A percentile compares a stretch with the other conserved stretches of the same genome.
Evolutionary conservation across 2,888 invertebrate genomes (phyloP).

Genomic region (Geotrupes spiniger): DNA sequence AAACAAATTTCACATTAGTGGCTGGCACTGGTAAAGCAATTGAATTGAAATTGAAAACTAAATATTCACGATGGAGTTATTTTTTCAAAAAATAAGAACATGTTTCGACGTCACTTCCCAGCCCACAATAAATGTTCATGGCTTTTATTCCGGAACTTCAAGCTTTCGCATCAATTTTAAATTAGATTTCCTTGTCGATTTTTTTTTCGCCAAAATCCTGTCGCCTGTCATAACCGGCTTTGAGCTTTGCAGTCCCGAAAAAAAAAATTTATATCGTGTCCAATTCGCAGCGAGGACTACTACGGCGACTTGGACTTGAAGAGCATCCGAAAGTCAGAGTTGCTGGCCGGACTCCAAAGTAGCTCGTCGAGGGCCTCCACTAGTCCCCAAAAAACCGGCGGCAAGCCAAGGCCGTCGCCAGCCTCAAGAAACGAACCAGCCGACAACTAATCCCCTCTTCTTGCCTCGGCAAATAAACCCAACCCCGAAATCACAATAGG

Average conservation of each 20-base stretch:
- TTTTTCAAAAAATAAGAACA: too few species aligned
- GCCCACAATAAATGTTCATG: too few species aligned
- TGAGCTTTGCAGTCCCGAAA: not conserved
- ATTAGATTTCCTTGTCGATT: too few species aligned
- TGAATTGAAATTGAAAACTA: too few species aligned
- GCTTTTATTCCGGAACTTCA: too few species aligned
- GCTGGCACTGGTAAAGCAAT: too few species aligned
- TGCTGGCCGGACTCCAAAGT: slow-evolving; percentile 74
- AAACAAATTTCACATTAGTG: too few species aligned
- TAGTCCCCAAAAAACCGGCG: slow-evolving; percentile 51
- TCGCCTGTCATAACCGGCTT: too few species aligned
- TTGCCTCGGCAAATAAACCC: slow-evolving; percentile 20
- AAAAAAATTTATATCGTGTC: slow-evolving; percentile 8
- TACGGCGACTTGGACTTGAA: slow-evolving; percentile 94
- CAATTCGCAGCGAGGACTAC: slow-evolving; percentile 88
- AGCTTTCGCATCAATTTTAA: too few species aligned
- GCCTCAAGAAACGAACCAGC: slow-evolving; percentile 46
- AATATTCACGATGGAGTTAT: too few species aligned
- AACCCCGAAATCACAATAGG: slow-evolving; percentile 16
- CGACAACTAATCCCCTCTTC: slow-evolving; percentile 36
- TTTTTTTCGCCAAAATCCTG: too few species aligned
- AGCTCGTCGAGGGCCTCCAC: slow-evolving; percentile 56
- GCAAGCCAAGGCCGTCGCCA: slow-evolving; percentile 50
- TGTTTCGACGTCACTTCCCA: too few species aligned
- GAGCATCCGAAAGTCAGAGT: slow-evolving; percentile 91